Evolutionary conservation across 35 echinoderm and acorn worm genomes (phyloP).

Genomic region (Patiria miniata): DNA sequence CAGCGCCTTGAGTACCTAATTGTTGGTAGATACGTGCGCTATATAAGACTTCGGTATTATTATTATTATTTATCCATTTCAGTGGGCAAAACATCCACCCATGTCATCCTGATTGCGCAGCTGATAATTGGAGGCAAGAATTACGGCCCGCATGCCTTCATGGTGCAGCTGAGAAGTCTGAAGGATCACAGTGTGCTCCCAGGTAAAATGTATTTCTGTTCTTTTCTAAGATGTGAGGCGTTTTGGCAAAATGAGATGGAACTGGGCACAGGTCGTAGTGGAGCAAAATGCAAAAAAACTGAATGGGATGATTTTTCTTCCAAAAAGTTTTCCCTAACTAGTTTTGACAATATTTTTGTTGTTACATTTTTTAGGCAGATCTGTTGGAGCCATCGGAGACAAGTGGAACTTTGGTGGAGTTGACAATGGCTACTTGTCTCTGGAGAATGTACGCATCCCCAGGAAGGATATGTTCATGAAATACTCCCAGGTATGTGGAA

Average conservation of each 20-base stretch:
- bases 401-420: constrained; percentile 63
- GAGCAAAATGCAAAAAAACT: too few relatives aligned
- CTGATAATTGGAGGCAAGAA: constrained; percentile 65
- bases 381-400: constrained; percentile 77
- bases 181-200: constrained; percentile 73
- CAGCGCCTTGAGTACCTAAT: too few relatives aligned
- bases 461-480: constrained; percentile 87
- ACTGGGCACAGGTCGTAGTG: too few relatives aligned
- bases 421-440: constrained; percentile 81
- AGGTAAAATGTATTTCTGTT: constrained; percentile 70
- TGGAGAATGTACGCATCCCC: constrained; percentile 76
- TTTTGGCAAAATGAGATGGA: too few relatives aligned
- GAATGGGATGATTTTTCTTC: too few relatives aligned
- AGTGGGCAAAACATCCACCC: constrained; percentile 79
- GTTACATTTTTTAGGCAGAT: constrained; percentile 34
- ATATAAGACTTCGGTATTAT: too few relatives aligned
- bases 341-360: too few relatives aligned
- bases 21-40: too few relatives aligned
- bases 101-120: constrained; percentile 71
- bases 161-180: constrained; percentile 78
- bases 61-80: background rate
- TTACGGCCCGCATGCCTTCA: constrained; percentile 71
- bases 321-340: too few relatives aligned
- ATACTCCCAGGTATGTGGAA: constrained; percentile 65
- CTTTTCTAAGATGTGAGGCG: too few relatives aligned